Base-by-base conservation (phyloP, 2,888 invertebrate species). In the Magallana nippona region DNA sequence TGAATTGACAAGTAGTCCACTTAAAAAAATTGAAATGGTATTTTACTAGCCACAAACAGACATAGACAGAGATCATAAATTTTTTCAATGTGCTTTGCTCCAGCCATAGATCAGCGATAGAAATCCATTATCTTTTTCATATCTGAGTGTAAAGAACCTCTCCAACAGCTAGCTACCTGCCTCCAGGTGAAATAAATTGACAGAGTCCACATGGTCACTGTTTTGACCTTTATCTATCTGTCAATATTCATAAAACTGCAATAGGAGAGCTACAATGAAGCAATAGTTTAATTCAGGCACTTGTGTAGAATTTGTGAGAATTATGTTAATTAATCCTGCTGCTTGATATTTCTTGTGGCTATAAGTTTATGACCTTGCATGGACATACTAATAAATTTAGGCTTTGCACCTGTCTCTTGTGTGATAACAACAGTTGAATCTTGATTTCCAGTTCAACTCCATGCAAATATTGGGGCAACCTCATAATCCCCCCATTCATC, bases 161-260 rank as follows among this genome's bases (percentile, higher is more conserved):
- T 71, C 27, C 22, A 22, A 71, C 27, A 71, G 71, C 71, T 15
- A 71, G 71, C 71, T 71, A 71, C 71, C 71, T 71, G 71, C 27
- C 71, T 71, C 32, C 71, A 71, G 71, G 71, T 71, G 27, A 71
- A 71, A 71, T 71, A 71, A 71, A 71, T 71, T 71, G 27, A 71
- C 71, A 5, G 44, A 71, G 27, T 71, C 71, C 27, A 27, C 71
- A 71, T 71, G 71, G 71, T 71, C 71, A 71, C 10, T 22, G 71
- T 71, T 71, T 71, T 71, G 71, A 71, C 71, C 71, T 71, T 71
- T 71, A 27, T 71, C 71, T 71, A 22, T 27, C 71, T 71, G 71
- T 32, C 71, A 27, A n/a, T n/a, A n/a, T n/a, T 60, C 60, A 71
- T 71, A 71, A 13, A 71, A 71, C 71, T 32, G 15, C 11, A 71